Conservation (phyloP, 1,140 invertebrate species). For the Nasonia vitripennis region DNA sequence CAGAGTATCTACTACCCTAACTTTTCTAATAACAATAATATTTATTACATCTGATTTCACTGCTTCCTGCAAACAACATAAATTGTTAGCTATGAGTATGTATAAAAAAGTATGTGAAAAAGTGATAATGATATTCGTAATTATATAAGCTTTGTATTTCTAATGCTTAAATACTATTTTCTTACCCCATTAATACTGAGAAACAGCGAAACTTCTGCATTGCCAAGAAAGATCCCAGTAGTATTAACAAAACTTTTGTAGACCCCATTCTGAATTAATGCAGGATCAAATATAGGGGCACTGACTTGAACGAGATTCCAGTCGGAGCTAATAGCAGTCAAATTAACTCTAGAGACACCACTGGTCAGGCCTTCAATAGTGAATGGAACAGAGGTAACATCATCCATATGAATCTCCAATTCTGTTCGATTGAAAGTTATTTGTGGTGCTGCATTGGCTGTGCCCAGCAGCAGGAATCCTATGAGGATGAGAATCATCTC, state of each 20-base stretch:
- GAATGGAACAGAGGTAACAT: slow-evolving; percentile 51
- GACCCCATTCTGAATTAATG: slow-evolving; percentile 23
- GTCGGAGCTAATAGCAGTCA: slow-evolving; percentile 48
- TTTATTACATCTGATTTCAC: slow-evolving; percentile 67
- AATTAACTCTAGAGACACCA: slow-evolving; percentile 25
- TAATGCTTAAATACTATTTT: slow-evolving; percentile 30
- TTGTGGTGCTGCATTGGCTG: background rate
- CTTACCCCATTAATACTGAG: slow-evolving; percentile 52
- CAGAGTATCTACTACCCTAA: slow-evolving; percentile 82
- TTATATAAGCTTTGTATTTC: background rate
- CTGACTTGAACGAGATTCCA: slow-evolving; percentile 45
- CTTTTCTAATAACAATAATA: slow-evolving; percentile 80
- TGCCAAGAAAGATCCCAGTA: slow-evolving; percentile 80
- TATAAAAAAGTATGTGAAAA: background rate
- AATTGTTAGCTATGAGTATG: background rate
- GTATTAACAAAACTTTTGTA: slow-evolving; percentile 75
- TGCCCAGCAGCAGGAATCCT: slow-evolving; percentile 7
- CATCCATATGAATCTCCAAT: slow-evolving; percentile 54
- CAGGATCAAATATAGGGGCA: slow-evolving; percentile 36
- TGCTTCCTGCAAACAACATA: slow-evolving; percentile 8
- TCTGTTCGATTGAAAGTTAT: slow-evolving; percentile 35
- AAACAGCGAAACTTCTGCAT: slow-evolving; percentile 63
- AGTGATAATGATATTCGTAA: no score
- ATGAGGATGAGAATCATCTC: slow-evolving; percentile 52
- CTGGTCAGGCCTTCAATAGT: slow-evolving; percentile 30